Evolutionary conservation across 2,113 vertebrate species (phyloP).

Genomic region (Poeciliopsis turrubarensis): DNA sequence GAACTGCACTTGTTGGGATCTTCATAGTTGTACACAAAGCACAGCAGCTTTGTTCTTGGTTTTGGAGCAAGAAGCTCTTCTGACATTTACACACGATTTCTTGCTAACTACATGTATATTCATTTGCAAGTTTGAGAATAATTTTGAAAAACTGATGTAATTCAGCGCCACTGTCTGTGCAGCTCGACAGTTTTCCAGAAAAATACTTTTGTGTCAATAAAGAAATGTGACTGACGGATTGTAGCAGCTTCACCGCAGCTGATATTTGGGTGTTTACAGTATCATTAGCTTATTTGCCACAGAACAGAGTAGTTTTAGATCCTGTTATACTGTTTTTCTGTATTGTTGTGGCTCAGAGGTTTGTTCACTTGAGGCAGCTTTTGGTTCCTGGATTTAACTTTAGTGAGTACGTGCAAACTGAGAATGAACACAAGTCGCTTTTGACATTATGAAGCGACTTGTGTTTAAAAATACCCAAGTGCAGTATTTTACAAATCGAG

Average conservation of each 20-base stretch:
- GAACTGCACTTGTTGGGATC: neutral
- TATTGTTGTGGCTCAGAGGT: neutral
- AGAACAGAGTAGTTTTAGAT: neutral
- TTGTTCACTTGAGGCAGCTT: neutral
- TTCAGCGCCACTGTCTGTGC: neutral
- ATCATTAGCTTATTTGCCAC: neutral
- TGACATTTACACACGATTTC: neutral
- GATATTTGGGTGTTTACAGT: neutral
- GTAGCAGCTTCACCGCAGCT: neutral
- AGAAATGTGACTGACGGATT: neutral
- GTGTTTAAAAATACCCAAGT: neutral
- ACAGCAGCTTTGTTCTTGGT: neutral
- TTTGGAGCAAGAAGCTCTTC: neutral
- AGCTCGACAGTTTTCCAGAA: neutral
- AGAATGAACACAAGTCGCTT: too few relatives aligned
- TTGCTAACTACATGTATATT: neutral
- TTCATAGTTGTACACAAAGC: neutral
- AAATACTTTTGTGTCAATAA: neutral
- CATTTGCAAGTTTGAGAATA: neutral
- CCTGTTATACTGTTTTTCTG: neutral
- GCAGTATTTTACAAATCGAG: too few relatives aligned
- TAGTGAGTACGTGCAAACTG: neutral
- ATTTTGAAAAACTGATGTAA: neutral
- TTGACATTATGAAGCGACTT: neutral
- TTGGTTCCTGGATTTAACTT: neutral